Evolutionary conservation across 2,113 vertebrate species (phyloP).

Genomic region (Beaufortia kweichowensis): DNA sequence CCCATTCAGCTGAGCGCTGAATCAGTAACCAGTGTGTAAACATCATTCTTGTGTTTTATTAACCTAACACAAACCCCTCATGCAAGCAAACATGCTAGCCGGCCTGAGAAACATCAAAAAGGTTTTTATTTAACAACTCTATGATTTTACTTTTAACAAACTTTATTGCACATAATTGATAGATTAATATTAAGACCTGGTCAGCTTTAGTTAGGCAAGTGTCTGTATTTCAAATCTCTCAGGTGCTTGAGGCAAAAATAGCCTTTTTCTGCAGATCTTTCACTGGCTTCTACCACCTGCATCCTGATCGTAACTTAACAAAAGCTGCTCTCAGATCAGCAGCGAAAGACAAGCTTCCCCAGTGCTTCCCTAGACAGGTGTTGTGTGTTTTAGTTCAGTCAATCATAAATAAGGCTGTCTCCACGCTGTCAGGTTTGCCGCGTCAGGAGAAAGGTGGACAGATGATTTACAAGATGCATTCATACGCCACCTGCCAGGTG

Average conservation of each 20-base stretch:
- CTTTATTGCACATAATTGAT: background rate
- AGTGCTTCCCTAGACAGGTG: conserved; percentile 39
- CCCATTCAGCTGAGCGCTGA: conserved; percentile 49
- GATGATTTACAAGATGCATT: conserved; percentile 36
- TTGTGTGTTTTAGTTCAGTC: conserved; percentile 27
- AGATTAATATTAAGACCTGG: background rate
- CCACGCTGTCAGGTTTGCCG: conserved; percentile 45
- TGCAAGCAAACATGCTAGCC: conserved; percentile 35
- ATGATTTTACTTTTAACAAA: background rate
- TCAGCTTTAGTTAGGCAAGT: background rate
- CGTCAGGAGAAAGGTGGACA: conserved; percentile 7
- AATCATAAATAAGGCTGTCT: conserved; percentile 56
- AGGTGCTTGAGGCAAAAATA: background rate
- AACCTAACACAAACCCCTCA: conserved; percentile 44
- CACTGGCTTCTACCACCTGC: conserved; percentile 26
- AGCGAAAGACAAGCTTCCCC: conserved; percentile 2
- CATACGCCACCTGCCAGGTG: conserved; percentile 47
- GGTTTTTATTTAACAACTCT: conserved; percentile 12
- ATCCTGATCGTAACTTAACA: background rate
- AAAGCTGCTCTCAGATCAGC: conserved; percentile 22
- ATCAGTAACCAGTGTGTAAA: conserved; percentile 62
- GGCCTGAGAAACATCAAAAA: conserved; percentile 33
- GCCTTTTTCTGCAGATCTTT: background rate
- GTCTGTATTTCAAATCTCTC: background rate
- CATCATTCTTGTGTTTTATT: conserved; percentile 54